phyloP scores from a whole-genome alignment of 2,888 invertebrate species.

The Eustalomyia histrio region DNA sequence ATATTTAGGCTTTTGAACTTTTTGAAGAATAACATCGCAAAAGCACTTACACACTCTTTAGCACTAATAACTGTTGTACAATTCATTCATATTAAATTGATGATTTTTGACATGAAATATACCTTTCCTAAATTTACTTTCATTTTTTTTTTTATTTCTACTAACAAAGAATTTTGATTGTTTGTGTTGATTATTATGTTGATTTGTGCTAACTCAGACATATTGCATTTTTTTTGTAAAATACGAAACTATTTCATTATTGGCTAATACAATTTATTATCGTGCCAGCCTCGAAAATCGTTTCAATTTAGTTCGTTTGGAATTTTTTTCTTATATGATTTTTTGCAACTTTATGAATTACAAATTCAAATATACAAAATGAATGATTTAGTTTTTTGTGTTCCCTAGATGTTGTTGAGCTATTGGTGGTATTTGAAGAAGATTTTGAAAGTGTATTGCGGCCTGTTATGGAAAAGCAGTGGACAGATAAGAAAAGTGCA shows the following conservation, averaged over 20 bases:
- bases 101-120: slow-evolving; percentile 45
- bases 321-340: neutral
- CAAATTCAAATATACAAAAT: neutral
- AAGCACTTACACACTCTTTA: neutral
- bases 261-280: slow-evolving; percentile 16
- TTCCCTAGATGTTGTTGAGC: slow-evolving; percentile 82
- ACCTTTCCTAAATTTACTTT: slow-evolving; percentile 6
- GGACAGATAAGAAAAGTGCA: slow-evolving; percentile 74
- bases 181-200: slow-evolving; percentile 25
- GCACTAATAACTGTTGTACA: neutral
- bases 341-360: slow-evolving; percentile 33
- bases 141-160: neutral
- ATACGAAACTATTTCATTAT: neutral
- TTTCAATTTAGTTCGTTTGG: slow-evolving; percentile 13
- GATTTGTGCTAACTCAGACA: slow-evolving; percentile 25
- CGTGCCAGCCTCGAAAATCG: slow-evolving; percentile 38
- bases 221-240: neutral
- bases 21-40: neutral
- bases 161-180: slow-evolving; percentile 3
- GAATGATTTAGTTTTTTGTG: slow-evolving; percentile 13
- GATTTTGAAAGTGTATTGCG: slow-evolving; percentile 78
- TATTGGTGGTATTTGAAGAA: slow-evolving; percentile 83
- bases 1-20: neutral
- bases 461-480: slow-evolving; percentile 73
- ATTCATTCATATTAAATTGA: slow-evolving; percentile 15